These are phyloP conservation scores for Trisateles emortualis DNA, from an alignment of 2,888 invertebrate genomes.

Conservation along the genomic window DNA sequence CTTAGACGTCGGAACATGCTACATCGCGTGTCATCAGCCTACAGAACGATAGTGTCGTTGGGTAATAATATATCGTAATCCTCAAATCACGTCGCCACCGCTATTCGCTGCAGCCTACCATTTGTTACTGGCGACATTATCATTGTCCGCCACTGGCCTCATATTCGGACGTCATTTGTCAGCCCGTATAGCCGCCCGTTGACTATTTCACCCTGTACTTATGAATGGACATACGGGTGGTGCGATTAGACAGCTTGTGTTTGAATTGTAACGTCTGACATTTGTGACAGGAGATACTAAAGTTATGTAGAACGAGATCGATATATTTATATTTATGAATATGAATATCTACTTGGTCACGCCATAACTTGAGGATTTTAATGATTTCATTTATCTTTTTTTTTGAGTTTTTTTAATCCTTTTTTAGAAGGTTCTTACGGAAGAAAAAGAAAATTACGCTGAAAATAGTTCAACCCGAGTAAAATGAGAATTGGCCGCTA, in stretches of 20 bases:
- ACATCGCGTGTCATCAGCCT: conserved; percentile 53
- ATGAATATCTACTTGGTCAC: no score
- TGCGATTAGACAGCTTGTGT: conserved; percentile 1
- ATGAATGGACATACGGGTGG: conserved; percentile 37
- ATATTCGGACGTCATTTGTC: conserved; percentile 81
- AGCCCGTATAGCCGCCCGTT: conserved; percentile 59
- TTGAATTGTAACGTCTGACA: not conserved
- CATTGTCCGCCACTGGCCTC: conserved; percentile 77
- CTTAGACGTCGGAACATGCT: conserved; percentile 31
- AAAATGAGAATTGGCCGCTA: no score
- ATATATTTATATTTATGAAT: no score
- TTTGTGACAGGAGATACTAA: no score
- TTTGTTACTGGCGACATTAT: conserved; percentile 82
- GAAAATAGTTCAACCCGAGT: no score
- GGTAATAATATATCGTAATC: conserved; percentile 74
- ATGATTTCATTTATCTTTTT: no score
- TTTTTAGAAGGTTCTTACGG: no score
- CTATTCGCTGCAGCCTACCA: conserved; percentile 71
- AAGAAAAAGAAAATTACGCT: no score
- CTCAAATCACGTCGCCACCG: conserved; percentile 64
- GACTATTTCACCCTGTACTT: conserved; percentile 59
- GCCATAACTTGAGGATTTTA: no score
- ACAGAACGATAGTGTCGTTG: conserved; percentile 58
- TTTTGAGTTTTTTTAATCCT: no score
- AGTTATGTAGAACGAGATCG: no score